Evolutionary conservation across 2,797 vertebrate species (phyloP), one percentile per base, ranked within the genome.

Genomic region (Scleropages formosus): DNA sequence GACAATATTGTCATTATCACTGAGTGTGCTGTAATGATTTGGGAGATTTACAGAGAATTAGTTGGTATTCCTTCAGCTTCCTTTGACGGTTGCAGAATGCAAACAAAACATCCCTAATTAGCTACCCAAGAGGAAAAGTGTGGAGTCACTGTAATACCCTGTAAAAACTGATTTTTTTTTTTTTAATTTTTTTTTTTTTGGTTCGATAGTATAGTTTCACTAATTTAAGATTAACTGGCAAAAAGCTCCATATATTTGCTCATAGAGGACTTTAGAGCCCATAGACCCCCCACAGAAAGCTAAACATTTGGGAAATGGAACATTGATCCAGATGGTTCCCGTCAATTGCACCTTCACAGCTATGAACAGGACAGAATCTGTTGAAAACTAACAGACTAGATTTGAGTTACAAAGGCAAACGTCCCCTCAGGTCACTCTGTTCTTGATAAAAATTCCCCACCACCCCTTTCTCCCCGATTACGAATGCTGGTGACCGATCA

Each of bases 1-100:
- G 80, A 78, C 78, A 78, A 59, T 76, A 70, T 76, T 77, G 67
- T 69, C 16, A 39, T 6, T 39, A 39, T 39, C 39, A 39, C 31
- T 39, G 2, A 31, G 6, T 39, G 31, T 39, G 31, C 3, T 13
- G 53, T 11, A 13, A 56, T 18, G 53, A 18, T 66, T 39, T 26
- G 15, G 39, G 16, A 68, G 18, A 18, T 68, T 9, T 22, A n/a
- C 24, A 16, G 13, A 69, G 53, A 24, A 12, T 20, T 51, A 20
- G 20, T 53, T 69, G 24, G 47, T 51, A 24, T 51, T 46, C 22
- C 20, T 16, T 68, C 20, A 6, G 2, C 20, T 51, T n/a, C n/a
- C n/a, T n/a, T 46, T 13, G 22, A 49, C 22, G 69, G 67, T 24
- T 46, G 27, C 47, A 16, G 65, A 67, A 53, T 16, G n/a, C 47